Evolutionary conservation across 2,113 vertebrate genomes (phyloP), one percentile per base, ranked within the genome.

Genomic region (Hystrix brachyura): DNA sequence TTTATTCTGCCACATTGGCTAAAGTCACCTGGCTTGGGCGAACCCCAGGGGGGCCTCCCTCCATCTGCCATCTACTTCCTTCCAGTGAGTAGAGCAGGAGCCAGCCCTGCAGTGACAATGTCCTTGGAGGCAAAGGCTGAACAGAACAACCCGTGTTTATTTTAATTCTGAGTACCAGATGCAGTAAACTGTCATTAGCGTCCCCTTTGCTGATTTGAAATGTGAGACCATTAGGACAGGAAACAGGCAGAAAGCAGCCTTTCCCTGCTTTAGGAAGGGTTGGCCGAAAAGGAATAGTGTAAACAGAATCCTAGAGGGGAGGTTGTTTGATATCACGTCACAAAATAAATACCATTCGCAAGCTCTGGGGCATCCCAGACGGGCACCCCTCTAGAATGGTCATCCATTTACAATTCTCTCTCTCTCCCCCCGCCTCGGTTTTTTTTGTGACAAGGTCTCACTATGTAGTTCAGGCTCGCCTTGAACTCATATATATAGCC

Each of bases 171-270:
- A 64, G 51, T 69, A 74, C 88, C 84, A 88, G 43, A 25, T 55
- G 76, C 93, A 90, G 64, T 74, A 71, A 90, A 92, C 71, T 43
- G 23, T 72, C 83, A 80, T 83, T 84, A 74, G 57, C 80, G 79
- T 69, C 48, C 59, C 38, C 25, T 87, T 76, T 57, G 60, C 92
- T 80, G n/a, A 23, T 5, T 23, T 82, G 88, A 91, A 93, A 93
- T 1, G 34, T 27, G 93, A 87, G 80, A 53, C 76, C 81, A 76
- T 90, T 64, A 90, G 88, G 57, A 92, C 27, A 80, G 94, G 96
- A 96, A 95, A 76, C 65, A 18, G 60, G 81, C 51, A 92, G 81
- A 83, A 94, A 59, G 76, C 78, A 96, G 92, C 60, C 71, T 96
- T 95, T 92, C 85, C 74, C 84, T 5, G 0, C 53, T 92, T 59